Conservation (phyloP, 2,797 vertebrate genomes). For the Trematomus bernacchii region DNA sequence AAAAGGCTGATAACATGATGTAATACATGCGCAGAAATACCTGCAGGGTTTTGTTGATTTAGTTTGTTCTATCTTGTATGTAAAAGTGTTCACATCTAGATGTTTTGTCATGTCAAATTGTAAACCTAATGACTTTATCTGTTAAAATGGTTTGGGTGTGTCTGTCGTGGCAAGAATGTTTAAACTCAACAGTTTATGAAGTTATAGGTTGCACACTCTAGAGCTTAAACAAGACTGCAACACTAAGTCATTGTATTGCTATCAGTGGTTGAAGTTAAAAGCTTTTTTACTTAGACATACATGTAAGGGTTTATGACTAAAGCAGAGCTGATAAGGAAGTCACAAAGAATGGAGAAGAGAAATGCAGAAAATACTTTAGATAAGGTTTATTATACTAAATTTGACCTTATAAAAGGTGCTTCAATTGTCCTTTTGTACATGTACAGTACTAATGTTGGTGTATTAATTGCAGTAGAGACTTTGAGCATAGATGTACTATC, state of each 20-base stretch:
- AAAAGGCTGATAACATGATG: conserved; percentile 21
- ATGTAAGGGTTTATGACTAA: conserved; percentile 16
- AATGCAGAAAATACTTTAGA: conserved; percentile 1
- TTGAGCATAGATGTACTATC: background rate
- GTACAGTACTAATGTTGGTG: background rate
- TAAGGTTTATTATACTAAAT: conserved; percentile 11
- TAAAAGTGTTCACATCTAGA: background rate
- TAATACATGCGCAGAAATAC: conserved; percentile 14
- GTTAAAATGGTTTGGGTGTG: background rate
- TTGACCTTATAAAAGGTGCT: background rate
- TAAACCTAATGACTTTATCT: background rate
- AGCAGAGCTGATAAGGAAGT: conserved; percentile 9
- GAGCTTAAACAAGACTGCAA: background rate
- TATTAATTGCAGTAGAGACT: background rate
- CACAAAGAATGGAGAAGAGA: background rate
- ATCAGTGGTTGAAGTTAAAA: conserved; percentile 23
- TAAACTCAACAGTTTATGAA: background rate
- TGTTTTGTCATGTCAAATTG: conserved; percentile 6
- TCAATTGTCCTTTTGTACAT: background rate
- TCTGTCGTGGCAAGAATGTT: background rate
- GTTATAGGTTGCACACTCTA: background rate
- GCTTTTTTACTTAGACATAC: conserved; percentile 15
- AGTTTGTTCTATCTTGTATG: background rate
- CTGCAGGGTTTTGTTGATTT: background rate
- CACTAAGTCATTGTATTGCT: conserved; percentile 20